Percentiles rank a stretch among this genome's conserved stretches.
These are phyloP conservation scores for Antheraea assamensis DNA, from an alignment of 2,888 invertebrate genomes.

Conservation along the genomic window DNA sequence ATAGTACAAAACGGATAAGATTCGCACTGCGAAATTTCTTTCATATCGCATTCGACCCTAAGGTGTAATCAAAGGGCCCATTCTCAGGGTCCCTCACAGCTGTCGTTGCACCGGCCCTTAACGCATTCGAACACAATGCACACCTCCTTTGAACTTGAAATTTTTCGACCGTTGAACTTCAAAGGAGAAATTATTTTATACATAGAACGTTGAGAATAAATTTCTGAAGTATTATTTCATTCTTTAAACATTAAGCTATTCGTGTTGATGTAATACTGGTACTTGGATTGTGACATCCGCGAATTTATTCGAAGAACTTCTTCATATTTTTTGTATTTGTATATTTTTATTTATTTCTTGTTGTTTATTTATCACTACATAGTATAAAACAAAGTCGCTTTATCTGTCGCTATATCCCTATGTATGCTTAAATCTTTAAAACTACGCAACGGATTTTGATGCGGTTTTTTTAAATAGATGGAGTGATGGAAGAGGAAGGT, in stretches of 20 bases:
- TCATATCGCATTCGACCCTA: slow-evolving; percentile 34
- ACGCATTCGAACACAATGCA: slow-evolving; percentile 44
- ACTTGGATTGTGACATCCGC: not conserved
- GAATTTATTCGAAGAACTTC: not conserved
- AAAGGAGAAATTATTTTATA: slow-evolving; percentile 30
- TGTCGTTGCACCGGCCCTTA: slow-evolving; percentile 59
- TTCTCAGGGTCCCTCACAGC: slow-evolving; percentile 60
- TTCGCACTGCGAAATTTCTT: slow-evolving; percentile 42
- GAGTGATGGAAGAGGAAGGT: no score
- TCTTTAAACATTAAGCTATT: not conserved
- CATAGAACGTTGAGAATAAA: not conserved
- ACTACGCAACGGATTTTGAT: no score
- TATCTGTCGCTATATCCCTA: no score
- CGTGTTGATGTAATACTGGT: not conserved
- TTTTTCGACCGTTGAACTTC: slow-evolving; percentile 52
- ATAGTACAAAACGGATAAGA: slow-evolving; percentile 30
- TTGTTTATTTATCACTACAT: no score
- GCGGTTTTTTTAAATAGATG: no score
- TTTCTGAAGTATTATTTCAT: not conserved
- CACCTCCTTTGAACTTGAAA: slow-evolving; percentile 43
- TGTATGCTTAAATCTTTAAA: no score
- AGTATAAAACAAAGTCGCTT: no score
- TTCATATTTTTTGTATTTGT: no score
- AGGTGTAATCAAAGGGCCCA: slow-evolving; percentile 36
- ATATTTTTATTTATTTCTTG: no score